These are phyloP conservation scores for Baronia brevicornis DNA, from an alignment of 2,888 invertebrate genomes.

Conservation along the genomic window DNA sequence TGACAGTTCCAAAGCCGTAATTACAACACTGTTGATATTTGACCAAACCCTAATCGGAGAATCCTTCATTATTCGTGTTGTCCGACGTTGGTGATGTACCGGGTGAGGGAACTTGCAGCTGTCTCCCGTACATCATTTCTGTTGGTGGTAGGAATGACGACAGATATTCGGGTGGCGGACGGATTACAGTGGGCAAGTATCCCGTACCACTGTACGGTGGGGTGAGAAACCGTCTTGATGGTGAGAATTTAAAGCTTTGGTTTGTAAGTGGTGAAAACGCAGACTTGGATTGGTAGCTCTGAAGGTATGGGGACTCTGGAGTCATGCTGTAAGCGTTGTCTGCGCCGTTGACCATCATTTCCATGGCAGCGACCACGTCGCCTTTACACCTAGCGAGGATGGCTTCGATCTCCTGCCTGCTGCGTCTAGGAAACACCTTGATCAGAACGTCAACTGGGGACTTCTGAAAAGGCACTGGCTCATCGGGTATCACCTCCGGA, in stretches of 20 bases:
- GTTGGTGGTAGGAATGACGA: constrained; percentile 64
- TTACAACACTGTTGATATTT: constrained; percentile 36
- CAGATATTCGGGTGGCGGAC: constrained; percentile 68
- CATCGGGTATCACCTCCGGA: constrained; percentile 34
- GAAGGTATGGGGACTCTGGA: constrained; percentile 61
- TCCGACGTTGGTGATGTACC: constrained; percentile 70
- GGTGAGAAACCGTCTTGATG: constrained; percentile 85
- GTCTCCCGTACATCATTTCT: constrained; percentile 65
- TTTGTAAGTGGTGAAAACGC: constrained; percentile 85
- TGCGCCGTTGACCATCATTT: constrained; percentile 85
- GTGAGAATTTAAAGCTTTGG: constrained; percentile 78
- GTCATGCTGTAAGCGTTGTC: constrained; percentile 52
- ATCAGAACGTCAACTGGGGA: constrained; percentile 92
- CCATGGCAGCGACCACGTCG: constrained; percentile 95
- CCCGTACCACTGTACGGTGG: constrained; percentile 90
- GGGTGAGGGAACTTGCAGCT: constrained; percentile 61
- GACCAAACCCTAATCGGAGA: constrained; percentile 58
- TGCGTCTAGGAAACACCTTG: constrained; percentile 91
- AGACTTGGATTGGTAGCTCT: constrained; percentile 77
- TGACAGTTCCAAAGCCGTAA: no score
- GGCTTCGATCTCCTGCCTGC: constrained; percentile 90
- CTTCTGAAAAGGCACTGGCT: constrained; percentile 58
- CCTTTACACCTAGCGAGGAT: constrained; percentile 89
- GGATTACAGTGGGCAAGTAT: constrained; percentile 86
- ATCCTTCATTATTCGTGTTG: constrained; percentile 68